phyloP scores from a whole-genome alignment of 2,113 vertebrate species.

The Triplophysa tibetana region DNA sequence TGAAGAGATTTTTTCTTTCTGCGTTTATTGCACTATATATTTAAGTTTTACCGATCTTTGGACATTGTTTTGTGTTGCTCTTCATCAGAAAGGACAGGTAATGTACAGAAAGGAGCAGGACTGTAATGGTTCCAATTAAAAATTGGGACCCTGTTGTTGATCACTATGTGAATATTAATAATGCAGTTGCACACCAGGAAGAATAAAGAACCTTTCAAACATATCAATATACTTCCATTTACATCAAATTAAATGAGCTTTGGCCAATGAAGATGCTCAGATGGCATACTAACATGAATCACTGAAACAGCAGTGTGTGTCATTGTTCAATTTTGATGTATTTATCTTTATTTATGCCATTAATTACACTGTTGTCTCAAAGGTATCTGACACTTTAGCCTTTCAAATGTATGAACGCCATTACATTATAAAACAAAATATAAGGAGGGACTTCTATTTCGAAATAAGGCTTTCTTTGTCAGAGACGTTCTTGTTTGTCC shows the following conservation, averaged over 20 bases:
- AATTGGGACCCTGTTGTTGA: conserved; percentile 1
- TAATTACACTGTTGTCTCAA: background rate
- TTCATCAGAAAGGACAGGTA: background rate
- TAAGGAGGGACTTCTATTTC: background rate
- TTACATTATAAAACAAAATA: background rate
- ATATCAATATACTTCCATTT: background rate
- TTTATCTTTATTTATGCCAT: conserved; percentile 30
- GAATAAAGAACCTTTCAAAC: no score
- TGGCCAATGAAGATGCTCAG: background rate
- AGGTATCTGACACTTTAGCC: background rate
- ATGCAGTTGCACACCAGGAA: background rate
- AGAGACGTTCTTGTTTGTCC: no score
- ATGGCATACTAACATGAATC: background rate
- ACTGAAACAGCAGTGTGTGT: background rate
- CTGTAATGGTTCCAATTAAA: background rate
- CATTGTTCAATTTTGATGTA: conserved; percentile 52
- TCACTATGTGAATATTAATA: conserved; percentile 17
- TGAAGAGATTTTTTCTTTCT: background rate
- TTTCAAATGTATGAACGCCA: background rate
- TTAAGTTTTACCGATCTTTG: background rate
- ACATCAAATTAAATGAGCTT: background rate
- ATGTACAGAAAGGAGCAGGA: background rate
- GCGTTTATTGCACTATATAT: conserved; percentile 32
- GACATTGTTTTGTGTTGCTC: background rate
- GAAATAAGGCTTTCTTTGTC: no score